A percentile compares a stretch with the other conserved stretches of the same genome.
Evolutionary conservation across 2,797 vertebrate species (phyloP).

Genomic region (Margarornis squamiger): DNA sequence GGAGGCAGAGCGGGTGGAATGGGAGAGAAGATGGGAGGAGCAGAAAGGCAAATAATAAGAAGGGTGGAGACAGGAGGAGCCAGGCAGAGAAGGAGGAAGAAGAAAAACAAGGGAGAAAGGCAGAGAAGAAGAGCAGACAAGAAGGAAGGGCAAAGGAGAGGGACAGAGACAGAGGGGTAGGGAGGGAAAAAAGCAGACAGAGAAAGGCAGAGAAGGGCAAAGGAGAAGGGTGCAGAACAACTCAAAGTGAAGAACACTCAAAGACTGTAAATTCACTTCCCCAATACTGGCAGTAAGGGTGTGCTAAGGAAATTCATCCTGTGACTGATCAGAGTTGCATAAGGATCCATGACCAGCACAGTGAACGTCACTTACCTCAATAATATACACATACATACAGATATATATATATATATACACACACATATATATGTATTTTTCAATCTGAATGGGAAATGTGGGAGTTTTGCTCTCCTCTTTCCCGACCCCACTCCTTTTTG

Average conservation of each 20-base stretch:
- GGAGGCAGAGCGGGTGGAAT: background rate
- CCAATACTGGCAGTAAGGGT: background rate
- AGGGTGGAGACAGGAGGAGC: background rate
- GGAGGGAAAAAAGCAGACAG: background rate
- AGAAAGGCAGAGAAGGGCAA: background rate
- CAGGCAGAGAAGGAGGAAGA: background rate
- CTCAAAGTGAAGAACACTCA: background rate
- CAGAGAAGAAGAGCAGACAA: background rate
- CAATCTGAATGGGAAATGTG: background rate
- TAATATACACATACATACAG: background rate
- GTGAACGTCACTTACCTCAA: background rate
- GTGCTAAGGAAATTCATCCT: constrained; percentile 3
- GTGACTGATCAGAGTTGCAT: background rate
- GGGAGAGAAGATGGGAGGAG: background rate
- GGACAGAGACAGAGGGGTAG: background rate
- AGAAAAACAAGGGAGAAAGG: background rate
- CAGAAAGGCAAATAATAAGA: background rate
- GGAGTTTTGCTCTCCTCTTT: background rate
- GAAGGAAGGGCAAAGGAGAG: background rate
- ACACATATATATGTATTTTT: background rate
- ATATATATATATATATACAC: too few species aligned
- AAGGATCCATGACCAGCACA: background rate
- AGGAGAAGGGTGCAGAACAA: background rate
- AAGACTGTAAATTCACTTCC: background rate
- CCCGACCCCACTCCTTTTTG: background rate